Conservation (phyloP, 1,140 invertebrate genomes). For the Drosophila sucinea region DNA sequence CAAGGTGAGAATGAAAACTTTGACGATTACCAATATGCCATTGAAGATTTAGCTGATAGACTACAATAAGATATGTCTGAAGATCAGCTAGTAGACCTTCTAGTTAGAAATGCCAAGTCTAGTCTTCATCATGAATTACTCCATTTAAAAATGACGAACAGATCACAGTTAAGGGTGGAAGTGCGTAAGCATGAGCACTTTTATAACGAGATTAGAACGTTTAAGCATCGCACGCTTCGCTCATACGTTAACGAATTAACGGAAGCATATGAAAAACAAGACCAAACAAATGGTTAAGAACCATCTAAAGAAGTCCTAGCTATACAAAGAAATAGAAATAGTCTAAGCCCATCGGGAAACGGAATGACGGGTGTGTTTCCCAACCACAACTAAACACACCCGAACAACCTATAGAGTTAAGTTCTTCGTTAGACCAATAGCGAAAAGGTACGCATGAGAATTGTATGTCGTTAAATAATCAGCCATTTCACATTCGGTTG, state of each 20-base stretch:
- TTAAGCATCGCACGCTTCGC: not conserved
- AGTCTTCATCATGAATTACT: not conserved
- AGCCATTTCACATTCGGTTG: not conserved
- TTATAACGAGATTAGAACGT: slow-evolving; percentile 11
- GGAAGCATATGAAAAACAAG: too few relatives aligned
- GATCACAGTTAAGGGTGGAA: not conserved
- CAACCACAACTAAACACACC: too few relatives aligned
- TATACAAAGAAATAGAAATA: too few relatives aligned
- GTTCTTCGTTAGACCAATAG: not conserved
- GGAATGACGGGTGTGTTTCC: too few relatives aligned
- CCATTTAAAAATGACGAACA: not conserved
- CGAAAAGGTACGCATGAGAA: not conserved
- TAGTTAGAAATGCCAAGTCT: not conserved
- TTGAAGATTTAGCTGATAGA: too few relatives aligned
- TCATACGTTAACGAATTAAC: slow-evolving; percentile 1
- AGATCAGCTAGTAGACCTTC: not conserved
- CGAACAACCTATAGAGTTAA: too few relatives aligned
- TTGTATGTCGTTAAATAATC: not conserved
- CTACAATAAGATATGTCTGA: too few relatives aligned
- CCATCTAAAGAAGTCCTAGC: too few relatives aligned
- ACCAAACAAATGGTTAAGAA: too few relatives aligned
- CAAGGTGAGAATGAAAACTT: too few relatives aligned
- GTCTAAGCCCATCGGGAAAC: too few relatives aligned
- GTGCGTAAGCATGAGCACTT: slow-evolving; percentile 18
- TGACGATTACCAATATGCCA: too few relatives aligned